Conservation (phyloP, 1,140 invertebrate species). For the Bombus waltoni region DNA sequence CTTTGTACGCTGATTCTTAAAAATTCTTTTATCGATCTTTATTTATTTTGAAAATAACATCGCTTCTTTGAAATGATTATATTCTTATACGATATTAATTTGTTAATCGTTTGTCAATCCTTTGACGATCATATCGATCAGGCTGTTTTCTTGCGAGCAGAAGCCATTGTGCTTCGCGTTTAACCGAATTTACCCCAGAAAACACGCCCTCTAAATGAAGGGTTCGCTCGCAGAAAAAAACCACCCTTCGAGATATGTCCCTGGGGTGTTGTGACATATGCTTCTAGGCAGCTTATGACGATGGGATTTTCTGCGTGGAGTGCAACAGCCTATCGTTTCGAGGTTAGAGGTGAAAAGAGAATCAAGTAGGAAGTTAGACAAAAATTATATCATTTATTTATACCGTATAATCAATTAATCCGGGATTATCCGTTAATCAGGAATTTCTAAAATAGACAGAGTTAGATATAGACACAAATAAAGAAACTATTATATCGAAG, state of each 20-base stretch:
- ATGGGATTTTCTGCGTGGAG: conserved; percentile 46
- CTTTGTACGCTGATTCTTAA: not conserved
- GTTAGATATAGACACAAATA: too few relatives aligned
- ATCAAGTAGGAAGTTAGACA: not conserved
- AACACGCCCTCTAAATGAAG: conserved; percentile 63
- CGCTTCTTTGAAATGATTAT: too few relatives aligned
- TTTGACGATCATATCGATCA: not conserved
- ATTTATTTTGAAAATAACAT: too few relatives aligned
- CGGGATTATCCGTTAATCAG: too few relatives aligned
- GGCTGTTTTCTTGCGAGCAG: not conserved
- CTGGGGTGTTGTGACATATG: conserved; percentile 64
- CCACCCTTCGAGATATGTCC: conserved; percentile 54
- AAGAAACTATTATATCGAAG: too few relatives aligned
- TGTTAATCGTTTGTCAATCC: not conserved
- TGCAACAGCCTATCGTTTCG: not conserved
- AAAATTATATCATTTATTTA: not conserved
- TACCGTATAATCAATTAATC: not conserved
- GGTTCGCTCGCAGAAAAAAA: conserved; percentile 57
- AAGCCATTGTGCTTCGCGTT: conserved; percentile 54
- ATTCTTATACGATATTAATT: not conserved
- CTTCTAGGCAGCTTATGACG: conserved; percentile 37
- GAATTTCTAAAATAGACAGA: too few relatives aligned
- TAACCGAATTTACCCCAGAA: conserved; percentile 64
- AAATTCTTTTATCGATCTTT: too few relatives aligned
- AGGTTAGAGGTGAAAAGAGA: not conserved